Percentiles rank a stretch among this genome's conserved stretches.
Conservation (phyloP, 1,140 invertebrate species). For the Notospermus geniculatus region DNA sequence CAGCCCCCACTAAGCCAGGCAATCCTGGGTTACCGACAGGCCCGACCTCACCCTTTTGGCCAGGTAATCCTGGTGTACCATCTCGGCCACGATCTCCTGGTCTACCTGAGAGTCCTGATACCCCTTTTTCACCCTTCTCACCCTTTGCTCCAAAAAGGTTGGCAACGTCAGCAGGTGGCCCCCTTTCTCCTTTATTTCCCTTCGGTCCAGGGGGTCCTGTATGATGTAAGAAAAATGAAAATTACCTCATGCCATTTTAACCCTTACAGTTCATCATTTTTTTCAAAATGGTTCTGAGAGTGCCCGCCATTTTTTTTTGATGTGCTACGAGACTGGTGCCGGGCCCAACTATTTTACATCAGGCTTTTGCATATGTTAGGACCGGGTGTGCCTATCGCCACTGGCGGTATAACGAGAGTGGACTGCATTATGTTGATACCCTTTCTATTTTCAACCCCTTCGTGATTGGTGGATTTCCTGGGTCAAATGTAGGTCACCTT, state of each 20-base stretch:
- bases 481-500: no score
- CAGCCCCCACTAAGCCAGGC: slow-evolving; percentile 62
- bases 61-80: slow-evolving; percentile 26
- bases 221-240: neutral
- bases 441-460: no score
- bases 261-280: no score
- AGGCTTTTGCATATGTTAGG: no score
- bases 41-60: slow-evolving; percentile 32
- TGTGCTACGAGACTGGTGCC: no score
- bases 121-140: slow-evolving; percentile 19
- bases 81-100: slow-evolving; percentile 14
- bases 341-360: no score
- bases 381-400: no score
- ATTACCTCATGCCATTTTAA: slow-evolving; percentile 7
- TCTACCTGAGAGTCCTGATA: slow-evolving; percentile 18
- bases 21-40: slow-evolving; percentile 28
- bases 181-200: slow-evolving; percentile 11
- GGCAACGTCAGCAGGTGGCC: slow-evolving; percentile 20
- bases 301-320: neutral
- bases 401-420: no score
- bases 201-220: slow-evolving; percentile 13
- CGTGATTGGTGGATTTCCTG: no score
- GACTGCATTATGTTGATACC: no score
- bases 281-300: neutral
- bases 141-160: slow-evolving; percentile 15